Base-by-base conservation (phyloP, 1,140 invertebrate genomes). In the Drosophila mojavensis region DNA sequence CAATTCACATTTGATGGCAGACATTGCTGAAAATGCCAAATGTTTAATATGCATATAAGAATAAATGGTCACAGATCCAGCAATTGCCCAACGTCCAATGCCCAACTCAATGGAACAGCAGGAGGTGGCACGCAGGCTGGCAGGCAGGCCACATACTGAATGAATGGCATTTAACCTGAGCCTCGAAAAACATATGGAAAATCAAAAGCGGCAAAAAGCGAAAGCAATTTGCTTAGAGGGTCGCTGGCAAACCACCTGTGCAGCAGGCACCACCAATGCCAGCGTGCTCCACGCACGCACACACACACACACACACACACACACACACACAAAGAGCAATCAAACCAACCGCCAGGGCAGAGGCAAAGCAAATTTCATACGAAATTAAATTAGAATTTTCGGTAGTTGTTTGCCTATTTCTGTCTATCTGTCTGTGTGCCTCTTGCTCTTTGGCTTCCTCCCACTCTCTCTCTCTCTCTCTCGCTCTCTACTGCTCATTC, bases 321-420 rank as follows among this genome's bases (percentile, higher is more conserved):
- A 41, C 36, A 11, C 65, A 15, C 13, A 43, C 28, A 64, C 72
- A 70, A 70, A 70, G 54, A 75, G 72, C 66, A 70, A 71, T 64
- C 72, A 60, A 71, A 64, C 28, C 65, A 41, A 36, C 33, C 48
- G 50, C 62, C 55, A 28, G 45, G 28, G 17, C 33, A 53, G 43
- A 24, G 39, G 41, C 39, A 70, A 59, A 68, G 77, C 72, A 81
- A 74, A 85, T 83, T 83, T 83, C 81, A 77, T 77, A 64, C 78
- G 59, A 81, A 84, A 84, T 84, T 80, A 84, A 84, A 84, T 84
- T 85, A 85, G 81, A 85, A 85, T 85, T 84, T 85, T 83, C 45
- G 77, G 59, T 47, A 66, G 81, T 67, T 62, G 77, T 71, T 70
- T 75, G 64, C 58, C 50, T 63, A 63, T 64, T 64, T 64, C 6